Conservation (phyloP, 2,888 invertebrate genomes). For the Ochropleura leucogaster region DNA sequence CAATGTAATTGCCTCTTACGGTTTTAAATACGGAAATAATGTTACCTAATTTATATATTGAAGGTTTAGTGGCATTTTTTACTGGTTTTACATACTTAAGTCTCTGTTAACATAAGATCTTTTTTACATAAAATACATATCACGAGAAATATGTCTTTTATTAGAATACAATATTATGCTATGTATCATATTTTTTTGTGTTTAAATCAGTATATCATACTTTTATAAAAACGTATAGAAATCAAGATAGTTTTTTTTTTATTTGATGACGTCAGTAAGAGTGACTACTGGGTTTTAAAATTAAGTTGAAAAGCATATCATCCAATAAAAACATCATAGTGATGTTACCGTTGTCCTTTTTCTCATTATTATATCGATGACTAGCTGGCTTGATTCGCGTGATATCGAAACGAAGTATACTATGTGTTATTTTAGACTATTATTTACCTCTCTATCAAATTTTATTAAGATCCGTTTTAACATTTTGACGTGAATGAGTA, state of each 20-base stretch:
- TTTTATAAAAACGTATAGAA: background rate
- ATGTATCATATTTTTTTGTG: constrained; percentile 20
- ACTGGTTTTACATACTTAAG: constrained; percentile 18
- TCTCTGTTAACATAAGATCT: constrained; percentile 25
- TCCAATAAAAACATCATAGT: background rate
- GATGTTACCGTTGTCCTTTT: background rate
- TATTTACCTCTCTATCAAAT: too few species aligned
- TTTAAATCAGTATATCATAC: constrained; percentile 21
- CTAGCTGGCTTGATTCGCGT: too few species aligned
- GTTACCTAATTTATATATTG: constrained; percentile 42
- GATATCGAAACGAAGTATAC: too few species aligned
- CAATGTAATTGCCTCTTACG: constrained; percentile 19
- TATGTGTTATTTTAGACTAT: too few species aligned
- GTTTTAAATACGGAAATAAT: constrained; percentile 39
- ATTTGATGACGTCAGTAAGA: constrained; percentile 5
- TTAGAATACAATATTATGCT: constrained; percentile 24
- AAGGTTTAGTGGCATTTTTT: constrained; percentile 54
- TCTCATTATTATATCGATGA: background rate
- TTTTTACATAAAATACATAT: constrained; percentile 53
- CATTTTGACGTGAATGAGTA: too few species aligned
- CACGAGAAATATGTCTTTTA: constrained; percentile 27
- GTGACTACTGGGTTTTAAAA: constrained; percentile 13
- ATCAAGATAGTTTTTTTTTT: constrained; percentile 1
- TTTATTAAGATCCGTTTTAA: too few species aligned
- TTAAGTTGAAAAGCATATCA: background rate